A percentile compares a stretch with the other conserved stretches of the same genome.
phyloP scores from a whole-genome alignment of 2,888 invertebrate species.

The Spisula solida region DNA sequence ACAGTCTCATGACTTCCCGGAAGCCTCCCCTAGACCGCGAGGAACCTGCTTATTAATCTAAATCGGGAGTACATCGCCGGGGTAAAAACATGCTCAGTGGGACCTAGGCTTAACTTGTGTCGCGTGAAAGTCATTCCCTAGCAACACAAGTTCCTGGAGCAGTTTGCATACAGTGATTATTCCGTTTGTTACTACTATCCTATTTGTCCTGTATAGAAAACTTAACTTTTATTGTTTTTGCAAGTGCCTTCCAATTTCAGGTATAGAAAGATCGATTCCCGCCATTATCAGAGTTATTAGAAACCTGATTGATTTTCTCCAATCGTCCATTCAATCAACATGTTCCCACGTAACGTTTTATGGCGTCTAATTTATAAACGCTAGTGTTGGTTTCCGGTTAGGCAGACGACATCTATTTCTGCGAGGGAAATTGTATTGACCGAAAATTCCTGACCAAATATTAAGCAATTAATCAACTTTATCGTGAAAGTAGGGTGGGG shows the following conservation, averaged over 20 bases:
- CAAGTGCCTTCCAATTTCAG: slow-evolving; percentile 48
- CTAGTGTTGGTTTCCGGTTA: slow-evolving; percentile 33
- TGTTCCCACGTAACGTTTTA: slow-evolving; percentile 37
- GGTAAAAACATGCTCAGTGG: too few relatives aligned
- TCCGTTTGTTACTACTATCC: neutral
- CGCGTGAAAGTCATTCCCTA: too few relatives aligned
- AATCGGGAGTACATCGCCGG: too few relatives aligned
- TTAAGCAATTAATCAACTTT: slow-evolving; percentile 12
- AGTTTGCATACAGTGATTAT: slow-evolving; percentile 32
- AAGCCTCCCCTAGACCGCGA: too few relatives aligned
- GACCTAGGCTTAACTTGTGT: neutral
- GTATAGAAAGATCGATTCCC: slow-evolving; percentile 35
- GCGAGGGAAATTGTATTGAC: slow-evolving; percentile 5
- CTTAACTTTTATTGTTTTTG: slow-evolving; percentile 40
- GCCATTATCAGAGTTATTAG: slow-evolving; percentile 31
- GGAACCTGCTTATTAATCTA: too few relatives aligned
- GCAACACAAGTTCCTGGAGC: neutral
- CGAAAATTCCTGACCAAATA: slow-evolving; percentile 20
- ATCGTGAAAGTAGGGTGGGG: neutral
- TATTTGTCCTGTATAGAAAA: neutral
- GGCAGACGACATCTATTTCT: neutral
- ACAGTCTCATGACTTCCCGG: too few relatives aligned
- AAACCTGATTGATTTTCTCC: slow-evolving; percentile 43
- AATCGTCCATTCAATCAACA: slow-evolving; percentile 32
- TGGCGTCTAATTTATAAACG: slow-evolving; percentile 25